Percentiles rank a stretch among this genome's conserved stretches.
These are phyloP conservation scores for Nomada ruficornis DNA, from an alignment of 2,888 invertebrate species.

Conservation along the genomic window DNA sequence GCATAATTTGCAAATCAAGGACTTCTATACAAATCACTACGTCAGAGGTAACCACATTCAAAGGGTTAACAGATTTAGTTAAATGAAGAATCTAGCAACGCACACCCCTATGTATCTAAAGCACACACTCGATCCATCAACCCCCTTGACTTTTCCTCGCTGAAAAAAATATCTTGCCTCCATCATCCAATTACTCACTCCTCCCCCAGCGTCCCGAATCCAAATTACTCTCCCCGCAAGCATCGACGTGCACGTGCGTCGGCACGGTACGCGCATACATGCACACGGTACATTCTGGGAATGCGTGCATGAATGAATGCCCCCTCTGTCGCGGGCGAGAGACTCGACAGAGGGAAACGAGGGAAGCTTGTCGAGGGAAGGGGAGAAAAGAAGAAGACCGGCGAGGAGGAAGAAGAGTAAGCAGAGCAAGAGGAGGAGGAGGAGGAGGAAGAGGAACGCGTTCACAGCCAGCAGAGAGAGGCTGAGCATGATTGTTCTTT, in stretches of 20 bases:
- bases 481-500: constrained; percentile 75
- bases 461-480: constrained; percentile 23
- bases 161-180: no score
- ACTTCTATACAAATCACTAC: neutral
- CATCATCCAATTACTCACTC: no score
- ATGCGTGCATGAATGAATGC: constrained; percentile 81
- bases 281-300: constrained; percentile 74
- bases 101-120: no score
- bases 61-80: no score
- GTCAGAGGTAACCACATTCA: no score
- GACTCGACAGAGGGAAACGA: constrained; percentile 36
- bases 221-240: no score
- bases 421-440: constrained; percentile 19
- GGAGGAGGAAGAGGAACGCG: constrained; percentile 28
- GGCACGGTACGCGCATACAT: no score
- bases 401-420: constrained; percentile 34
- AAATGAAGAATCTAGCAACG: no score
- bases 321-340: constrained; percentile 74
- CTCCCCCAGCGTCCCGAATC: no score
- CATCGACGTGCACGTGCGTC: no score
- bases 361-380: constrained; percentile 15
- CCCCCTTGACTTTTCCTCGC: no score
- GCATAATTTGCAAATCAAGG: neutral
- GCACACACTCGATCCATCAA: no score
- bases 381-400: constrained; percentile 17